phyloP scores from a whole-genome alignment of 2,888 invertebrate species.

The Brassicogethes aeneus region DNA sequence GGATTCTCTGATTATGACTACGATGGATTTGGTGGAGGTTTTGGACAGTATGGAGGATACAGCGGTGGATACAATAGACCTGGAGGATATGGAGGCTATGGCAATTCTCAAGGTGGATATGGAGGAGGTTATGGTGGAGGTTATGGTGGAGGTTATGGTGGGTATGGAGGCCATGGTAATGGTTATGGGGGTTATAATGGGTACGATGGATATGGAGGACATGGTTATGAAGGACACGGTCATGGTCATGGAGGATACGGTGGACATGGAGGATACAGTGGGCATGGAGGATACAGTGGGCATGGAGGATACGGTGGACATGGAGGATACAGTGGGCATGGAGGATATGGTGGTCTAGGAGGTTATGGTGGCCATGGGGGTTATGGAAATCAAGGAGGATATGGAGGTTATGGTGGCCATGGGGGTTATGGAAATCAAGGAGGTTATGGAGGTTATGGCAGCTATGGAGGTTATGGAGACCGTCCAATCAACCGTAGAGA shows the following conservation, averaged over 20 bases:
- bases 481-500: too few relatives aligned
- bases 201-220: not conserved
- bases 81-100: not conserved
- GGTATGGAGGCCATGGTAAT: too few relatives aligned
- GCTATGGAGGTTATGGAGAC: too few relatives aligned
- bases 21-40: too few relatives aligned
- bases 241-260: not conserved
- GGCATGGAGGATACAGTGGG: too few relatives aligned
- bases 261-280: too few relatives aligned
- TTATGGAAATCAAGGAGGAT: not conserved
- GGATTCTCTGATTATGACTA: too few relatives aligned
- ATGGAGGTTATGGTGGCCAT: not conserved
- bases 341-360: conserved; percentile 1
- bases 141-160: not conserved
- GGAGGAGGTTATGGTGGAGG: not conserved
- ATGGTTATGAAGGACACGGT: not conserved
- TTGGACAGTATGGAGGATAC: too few relatives aligned
- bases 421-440: not conserved
- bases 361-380: not conserved
- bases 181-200: too few relatives aligned
- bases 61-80: too few relatives aligned
- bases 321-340: too few relatives aligned
- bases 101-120: not conserved
- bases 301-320: too few relatives aligned
- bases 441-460: not conserved